These are phyloP conservation scores for Lamellibrachia columna DNA, from an alignment of 2,888 invertebrate species.

Conservation along the genomic window DNA sequence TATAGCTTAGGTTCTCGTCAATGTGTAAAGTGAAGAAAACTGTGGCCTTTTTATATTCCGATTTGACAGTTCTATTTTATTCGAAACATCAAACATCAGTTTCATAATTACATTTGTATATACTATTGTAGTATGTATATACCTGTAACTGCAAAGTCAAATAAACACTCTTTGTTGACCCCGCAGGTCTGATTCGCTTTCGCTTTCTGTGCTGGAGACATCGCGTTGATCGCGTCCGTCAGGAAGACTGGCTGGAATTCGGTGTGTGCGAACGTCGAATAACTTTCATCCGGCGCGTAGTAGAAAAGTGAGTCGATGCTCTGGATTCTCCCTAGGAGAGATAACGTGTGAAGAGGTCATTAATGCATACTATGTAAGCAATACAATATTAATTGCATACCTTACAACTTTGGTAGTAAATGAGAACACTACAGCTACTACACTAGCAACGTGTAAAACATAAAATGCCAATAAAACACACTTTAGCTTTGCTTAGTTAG, in stretches of 20 bases:
- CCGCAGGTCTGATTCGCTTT: neutral
- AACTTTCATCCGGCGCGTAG: neutral
- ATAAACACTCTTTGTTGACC: constrained; percentile 19
- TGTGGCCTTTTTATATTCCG: neutral
- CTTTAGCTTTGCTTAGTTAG: too few species aligned
- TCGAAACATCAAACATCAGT: neutral
- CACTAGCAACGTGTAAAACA: too few species aligned
- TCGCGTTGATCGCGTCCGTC: neutral
- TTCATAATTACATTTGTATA: neutral
- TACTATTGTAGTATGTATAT: neutral
- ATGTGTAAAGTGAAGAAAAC: neutral
- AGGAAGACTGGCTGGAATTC: neutral
- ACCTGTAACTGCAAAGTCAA: constrained; percentile 23
- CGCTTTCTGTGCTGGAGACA: neutral
- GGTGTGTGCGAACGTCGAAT: neutral
- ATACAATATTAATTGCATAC: too few species aligned
- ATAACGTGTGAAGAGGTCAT: neutral
- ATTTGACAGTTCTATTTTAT: neutral
- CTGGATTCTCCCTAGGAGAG: neutral
- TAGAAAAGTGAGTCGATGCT: neutral
- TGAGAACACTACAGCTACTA: too few species aligned
- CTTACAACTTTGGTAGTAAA: too few species aligned
- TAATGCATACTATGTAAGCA: neutral
- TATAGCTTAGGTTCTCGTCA: neutral
- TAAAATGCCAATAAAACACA: too few species aligned